Conservation (phyloP, 2,888 invertebrate genomes). For the Mechanitis messenoides region DNA sequence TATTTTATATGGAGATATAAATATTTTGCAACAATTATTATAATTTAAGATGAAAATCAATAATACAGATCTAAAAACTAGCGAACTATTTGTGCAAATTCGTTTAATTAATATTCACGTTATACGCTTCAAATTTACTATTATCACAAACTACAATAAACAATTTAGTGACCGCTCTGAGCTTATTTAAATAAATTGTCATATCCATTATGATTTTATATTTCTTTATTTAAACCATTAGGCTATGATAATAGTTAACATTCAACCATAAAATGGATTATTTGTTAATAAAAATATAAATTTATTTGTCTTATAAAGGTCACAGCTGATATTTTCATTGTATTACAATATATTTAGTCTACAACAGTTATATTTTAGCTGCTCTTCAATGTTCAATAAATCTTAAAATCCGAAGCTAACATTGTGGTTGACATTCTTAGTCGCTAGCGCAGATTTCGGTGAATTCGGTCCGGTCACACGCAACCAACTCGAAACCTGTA, state of each 20-base stretch:
- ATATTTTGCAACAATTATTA: background rate
- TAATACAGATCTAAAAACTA: slow-evolving; percentile 8
- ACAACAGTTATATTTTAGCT: slow-evolving; percentile 1
- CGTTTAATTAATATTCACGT: slow-evolving; percentile 1
- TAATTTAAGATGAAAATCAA: background rate
- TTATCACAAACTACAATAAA: slow-evolving; percentile 12
- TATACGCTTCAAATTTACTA: slow-evolving; percentile 1
- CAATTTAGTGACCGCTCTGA: slow-evolving; percentile 3
- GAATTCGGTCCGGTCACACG: slow-evolving; percentile 78
- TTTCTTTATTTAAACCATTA: background rate
- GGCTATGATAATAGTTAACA: background rate
- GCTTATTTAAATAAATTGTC: slow-evolving; percentile 1
- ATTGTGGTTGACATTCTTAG: slow-evolving; percentile 58
- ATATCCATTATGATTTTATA: slow-evolving; percentile 6
- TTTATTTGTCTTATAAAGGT: background rate
- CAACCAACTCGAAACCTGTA: slow-evolving; percentile 72
- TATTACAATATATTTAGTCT: background rate
- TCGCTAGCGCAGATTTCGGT: slow-evolving; percentile 61
- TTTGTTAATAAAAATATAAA: background rate
- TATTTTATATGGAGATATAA: background rate
- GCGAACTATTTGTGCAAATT: slow-evolving; percentile 9
- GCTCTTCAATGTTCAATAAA: background rate
- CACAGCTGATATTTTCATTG: slow-evolving; percentile 1
- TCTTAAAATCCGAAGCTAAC: slow-evolving; percentile 65
- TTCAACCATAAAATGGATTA: background rate